Base-by-base conservation (phyloP, 2,797 vertebrate species). In the Oryzias sinensis region DNA sequence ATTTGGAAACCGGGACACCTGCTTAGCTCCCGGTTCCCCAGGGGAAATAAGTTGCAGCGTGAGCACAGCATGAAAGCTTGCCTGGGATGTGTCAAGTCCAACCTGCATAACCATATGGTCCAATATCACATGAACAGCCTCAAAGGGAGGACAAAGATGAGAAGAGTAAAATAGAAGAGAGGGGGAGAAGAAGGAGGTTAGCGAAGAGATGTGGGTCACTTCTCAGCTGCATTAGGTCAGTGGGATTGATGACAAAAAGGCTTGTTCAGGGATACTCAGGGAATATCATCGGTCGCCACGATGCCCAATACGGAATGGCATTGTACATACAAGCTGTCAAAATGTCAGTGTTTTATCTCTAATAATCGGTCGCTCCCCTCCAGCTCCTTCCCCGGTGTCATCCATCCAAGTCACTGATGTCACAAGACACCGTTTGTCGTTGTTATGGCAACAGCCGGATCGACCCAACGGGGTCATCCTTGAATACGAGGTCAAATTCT, bases 401-500 rank as follows among this genome's bases (percentile, higher is more conserved):
- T 87, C 94, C 87, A 93, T 98, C 78, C 94, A 95, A 75, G 95
- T 94, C 79, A 97, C 94, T 54, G 96, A 98, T 76, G 94, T 98
- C 80, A 98, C 96, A 46, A 93, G 96, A 67, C 96, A 98, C 70
- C 94, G 94, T 1, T 93, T 98, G 81, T 94, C 93, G 29, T 90
- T 99, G 91, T 92, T 93, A 25, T 99, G 97, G 97, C 90, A 95
- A 88, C 96, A 97, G 81, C 97, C 97, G 0, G 95, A 98, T 85
- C 92, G 95, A 53, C 95, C 97, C 69, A 99, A 99, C 16, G 97
- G 97, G 58, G 96, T 99, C 70, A 99, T 99, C 85, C 85, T 99
- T 81, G 97, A 99, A 69, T 99, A 99, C 15, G 97, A 99, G 92
- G 94, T 99, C 92, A 98, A 98, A 78, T 99, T 98, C 88, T 99